phyloP scores from a whole-genome alignment of 2,113 vertebrate genomes.

The Xenus cinereus region DNA sequence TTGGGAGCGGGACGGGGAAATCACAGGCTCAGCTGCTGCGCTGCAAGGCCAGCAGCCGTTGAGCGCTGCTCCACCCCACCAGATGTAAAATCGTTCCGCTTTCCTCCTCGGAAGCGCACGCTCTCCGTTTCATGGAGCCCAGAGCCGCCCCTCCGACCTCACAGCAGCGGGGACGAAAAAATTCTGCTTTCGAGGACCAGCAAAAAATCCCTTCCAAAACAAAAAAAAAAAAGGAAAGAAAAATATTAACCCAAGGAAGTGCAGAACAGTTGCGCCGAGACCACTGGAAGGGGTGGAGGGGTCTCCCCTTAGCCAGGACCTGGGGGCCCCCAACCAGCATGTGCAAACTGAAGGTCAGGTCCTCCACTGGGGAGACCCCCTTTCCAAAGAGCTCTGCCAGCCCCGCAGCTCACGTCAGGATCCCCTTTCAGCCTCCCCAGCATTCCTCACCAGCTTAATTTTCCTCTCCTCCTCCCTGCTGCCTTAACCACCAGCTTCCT shows the following conservation, averaged over 20 bases:
- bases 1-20: background rate
- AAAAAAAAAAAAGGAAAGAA: background rate
- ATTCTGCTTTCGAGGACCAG: background rate
- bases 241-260: background rate
- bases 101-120: background rate
- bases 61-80: background rate
- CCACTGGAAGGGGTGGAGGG: background rate
- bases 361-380: background rate
- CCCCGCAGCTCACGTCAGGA: background rate
- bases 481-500: slow-evolving; percentile 21
- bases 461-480: background rate
- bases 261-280: background rate
- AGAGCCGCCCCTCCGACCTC: background rate
- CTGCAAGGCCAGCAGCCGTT: background rate
- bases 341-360: background rate
- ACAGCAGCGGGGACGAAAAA: background rate
- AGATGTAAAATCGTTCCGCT: background rate
- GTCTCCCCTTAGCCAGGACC: background rate
- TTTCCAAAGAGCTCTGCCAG: background rate
- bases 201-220: background rate
- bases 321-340: background rate
- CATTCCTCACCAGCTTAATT: background rate
- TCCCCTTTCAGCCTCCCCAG: background rate
- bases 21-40: background rate
- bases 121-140: background rate